Evolutionary conservation across 1,140 invertebrate genomes (phyloP), one percentile per base, ranked within the genome.

Genomic region (Steinernema feltiae): DNA sequence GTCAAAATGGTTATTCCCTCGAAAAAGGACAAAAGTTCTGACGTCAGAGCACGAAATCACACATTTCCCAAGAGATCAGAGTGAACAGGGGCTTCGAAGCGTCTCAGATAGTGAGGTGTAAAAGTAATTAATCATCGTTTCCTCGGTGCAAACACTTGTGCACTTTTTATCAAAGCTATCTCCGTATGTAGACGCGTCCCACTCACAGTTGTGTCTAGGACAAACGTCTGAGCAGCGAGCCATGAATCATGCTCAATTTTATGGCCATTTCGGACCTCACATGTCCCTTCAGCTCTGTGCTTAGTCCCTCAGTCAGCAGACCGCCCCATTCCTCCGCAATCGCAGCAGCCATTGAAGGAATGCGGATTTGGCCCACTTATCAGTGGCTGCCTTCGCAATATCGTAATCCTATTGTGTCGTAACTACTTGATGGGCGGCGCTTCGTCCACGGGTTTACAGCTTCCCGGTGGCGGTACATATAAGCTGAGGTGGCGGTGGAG

Each of bases 351-450:
- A 12, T n/a, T n/a, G n/a, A 3, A 63, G 53, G 53, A 63, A 63
- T 63, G 53, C 53, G 53, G 53, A 63, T 63, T 63, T 63, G 53
- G 53, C 12, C 53, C 24, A 21, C 53, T 63, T 63, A 63, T 63
- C 53, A 63, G 53, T 63, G 24, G 53, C 24, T 21, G 3, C 24
- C 53, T 63, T 27, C 12, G 53, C 53, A 63, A 63, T 63, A 63
- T 63, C 53, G 53, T 63, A 63, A 63, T 63, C 53, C 53, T 63
- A 63, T 63, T 63, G 53, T 63, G 53, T 63, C 53, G 53, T 27
- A 17, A 63, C 53, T 63, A 63, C 15, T 21, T 63, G 24, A 12
- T 7, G 53, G 53, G 53, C 53, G 53, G 53, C 12, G 53, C 53
- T 27, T 63, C 24, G 53, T 63, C n/a, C 53, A 27, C 15, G 2